Evolutionary conservation across 2,888 invertebrate species (phyloP).

Genomic region (Aleiodes testaceus): DNA sequence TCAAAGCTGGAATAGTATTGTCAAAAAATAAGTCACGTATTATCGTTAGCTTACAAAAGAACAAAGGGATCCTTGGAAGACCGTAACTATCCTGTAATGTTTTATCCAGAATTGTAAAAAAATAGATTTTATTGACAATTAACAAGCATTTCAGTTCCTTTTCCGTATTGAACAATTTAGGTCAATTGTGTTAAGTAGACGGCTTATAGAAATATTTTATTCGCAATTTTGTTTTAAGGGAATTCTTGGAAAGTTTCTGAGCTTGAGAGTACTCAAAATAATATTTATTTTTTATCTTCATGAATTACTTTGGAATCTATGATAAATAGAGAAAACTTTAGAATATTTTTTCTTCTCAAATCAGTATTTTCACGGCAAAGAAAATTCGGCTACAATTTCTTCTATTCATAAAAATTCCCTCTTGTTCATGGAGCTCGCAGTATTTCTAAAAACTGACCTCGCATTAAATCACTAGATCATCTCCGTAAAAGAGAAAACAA

Average conservation of each 20-base stretch:
- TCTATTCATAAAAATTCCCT: neutral
- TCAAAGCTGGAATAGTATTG: neutral
- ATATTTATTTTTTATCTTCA: too few species aligned
- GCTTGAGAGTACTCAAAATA: too few species aligned
- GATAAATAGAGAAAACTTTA: too few species aligned
- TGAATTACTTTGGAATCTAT: too few species aligned
- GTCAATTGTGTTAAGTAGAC: too few species aligned
- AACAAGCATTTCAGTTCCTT: constrained; percentile 15
- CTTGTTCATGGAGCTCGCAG: neutral
- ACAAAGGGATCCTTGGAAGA: constrained; percentile 25
- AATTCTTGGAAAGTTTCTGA: too few species aligned
- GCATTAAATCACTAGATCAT: neutral
- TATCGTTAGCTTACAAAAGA: neutral
- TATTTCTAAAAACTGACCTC: neutral
- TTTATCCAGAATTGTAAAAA: neutral
- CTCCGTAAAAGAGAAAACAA: neutral
- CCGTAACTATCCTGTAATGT: neutral
- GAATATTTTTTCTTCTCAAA: too few species aligned
- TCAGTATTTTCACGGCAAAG: too few species aligned
- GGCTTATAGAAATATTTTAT: too few species aligned
- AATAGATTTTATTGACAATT: constrained; percentile 17
- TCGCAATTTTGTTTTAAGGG: too few species aligned
- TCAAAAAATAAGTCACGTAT: constrained; percentile 8
- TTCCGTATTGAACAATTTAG: too few species aligned
- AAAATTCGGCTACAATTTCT: too few species aligned